Percentiles rank a stretch among this genome's conserved stretches.
phyloP scores from a whole-genome alignment of 2,113 vertebrate species.

The Ptychochromis oligacanthus region DNA sequence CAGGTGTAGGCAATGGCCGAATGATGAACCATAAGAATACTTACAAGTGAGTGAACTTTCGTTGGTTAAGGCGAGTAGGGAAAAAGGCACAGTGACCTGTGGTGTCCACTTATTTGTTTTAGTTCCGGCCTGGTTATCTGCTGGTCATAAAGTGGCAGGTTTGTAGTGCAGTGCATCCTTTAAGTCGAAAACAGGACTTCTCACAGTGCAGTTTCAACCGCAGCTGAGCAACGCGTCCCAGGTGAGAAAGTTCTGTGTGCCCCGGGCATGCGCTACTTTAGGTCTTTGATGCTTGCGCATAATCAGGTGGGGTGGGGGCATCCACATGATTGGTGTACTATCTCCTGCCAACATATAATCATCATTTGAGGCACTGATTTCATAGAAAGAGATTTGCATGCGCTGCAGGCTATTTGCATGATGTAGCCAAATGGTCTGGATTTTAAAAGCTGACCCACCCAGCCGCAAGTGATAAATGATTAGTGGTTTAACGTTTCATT shows the following conservation, averaged over 20 bases:
- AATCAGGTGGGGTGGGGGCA: too few species aligned
- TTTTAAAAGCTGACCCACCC: not conserved
- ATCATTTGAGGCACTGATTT: not conserved
- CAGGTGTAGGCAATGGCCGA: not conserved
- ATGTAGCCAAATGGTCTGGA: not conserved
- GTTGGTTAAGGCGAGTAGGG: not conserved
- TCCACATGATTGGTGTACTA: not conserved
- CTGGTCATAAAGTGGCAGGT: not conserved
- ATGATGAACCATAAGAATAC: conserved; percentile 21
- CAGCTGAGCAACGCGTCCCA: conserved; percentile 61
- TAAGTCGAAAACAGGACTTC: not conserved
- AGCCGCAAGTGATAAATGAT: not conserved
- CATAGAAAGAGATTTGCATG: conserved; percentile 42
- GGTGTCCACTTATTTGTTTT: not conserved
- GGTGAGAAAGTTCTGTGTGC: conserved; percentile 22
- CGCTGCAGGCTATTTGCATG: conserved; percentile 49
- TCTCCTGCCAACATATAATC: not conserved
- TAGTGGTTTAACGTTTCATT: not conserved
- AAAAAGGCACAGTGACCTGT: not conserved
- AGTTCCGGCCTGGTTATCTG: conserved; percentile 1
- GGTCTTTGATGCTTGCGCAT: not conserved
- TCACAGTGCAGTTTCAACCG: not conserved
- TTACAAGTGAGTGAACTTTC: conserved; percentile 36
- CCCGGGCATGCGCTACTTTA: conserved; percentile 45
- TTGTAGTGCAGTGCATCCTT: conserved; percentile 1